Evolutionary conservation across 2,113 vertebrate genomes (phyloP), one percentile per base, ranked within the genome.

Genomic region (Syngnathus typhle): DNA sequence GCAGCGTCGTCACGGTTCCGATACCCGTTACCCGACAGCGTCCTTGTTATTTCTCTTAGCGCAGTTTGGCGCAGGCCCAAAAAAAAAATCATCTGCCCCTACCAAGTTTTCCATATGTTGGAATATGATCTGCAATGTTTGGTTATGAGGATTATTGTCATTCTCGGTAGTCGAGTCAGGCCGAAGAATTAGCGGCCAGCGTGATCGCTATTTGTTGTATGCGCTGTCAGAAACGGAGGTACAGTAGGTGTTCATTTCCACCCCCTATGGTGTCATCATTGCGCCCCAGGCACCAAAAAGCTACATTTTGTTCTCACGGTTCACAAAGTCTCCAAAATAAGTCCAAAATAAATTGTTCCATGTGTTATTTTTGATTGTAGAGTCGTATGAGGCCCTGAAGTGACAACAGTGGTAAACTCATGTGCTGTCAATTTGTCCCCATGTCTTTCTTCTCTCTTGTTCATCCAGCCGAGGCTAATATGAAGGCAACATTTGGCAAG

Each of bases 401-500:
- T 11, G 37, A n/a, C 59, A 41, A 39, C 38, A n/a, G 10, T 0
- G 7, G 0, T 39, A 1, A n/a, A 62, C 7, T 23, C n/a, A 4
- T 3, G 16, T 27, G 55, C 23, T 46, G 16, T 52, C 7, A 23
- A 37, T 38, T 62, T 60, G 19, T 38, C 27, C n/a, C 2, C 21
- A 2, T 61, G 62, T 19, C 19, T 68, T 19, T 68, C 5, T 59
- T 19, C 59, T 21, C 11, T 4, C 23, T 69, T 62, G 7, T 72
- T 60, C 46, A 16, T 2, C 32, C 70, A 54, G 49, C 73, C 82
- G 79, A 89, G 86, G 83, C 74, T 89, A 88, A 81, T 90, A 92
- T 92, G 91, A 92, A 79, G 89, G 88, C 88, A 77, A 74, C 77
- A 68, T 86, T 87, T 68, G 79, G 77, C 70, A 87, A 82, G 75